Base-by-base conservation (phyloP, 2,113 vertebrate species). In the Mastomys natalensis region DNA sequence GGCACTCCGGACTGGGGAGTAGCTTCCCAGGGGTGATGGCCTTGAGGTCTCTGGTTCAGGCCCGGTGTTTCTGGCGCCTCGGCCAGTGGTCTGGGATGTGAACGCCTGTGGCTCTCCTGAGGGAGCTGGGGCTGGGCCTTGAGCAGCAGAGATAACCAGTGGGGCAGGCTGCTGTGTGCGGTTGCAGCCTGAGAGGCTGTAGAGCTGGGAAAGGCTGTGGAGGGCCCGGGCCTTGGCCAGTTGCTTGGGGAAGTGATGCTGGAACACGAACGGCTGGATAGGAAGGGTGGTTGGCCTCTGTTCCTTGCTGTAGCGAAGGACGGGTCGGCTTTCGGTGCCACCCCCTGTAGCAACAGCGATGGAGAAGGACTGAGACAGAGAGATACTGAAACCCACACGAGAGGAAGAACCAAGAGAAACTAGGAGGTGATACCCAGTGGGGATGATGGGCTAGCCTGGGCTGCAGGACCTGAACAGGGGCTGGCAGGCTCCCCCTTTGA, bases 191-290 rank as follows among this genome's bases (percentile, higher is more conserved):
- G 99, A 97, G 89, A 99, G 98, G 94, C 96, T 98, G 98, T 99
- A 99, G 98, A 99, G 99, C 15, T 99, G 99, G n/a, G 99, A 99
- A 45, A 99, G 98, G 70, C 99, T 99, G 95, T 99, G 99, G 96
- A 99, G 99, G 26, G 99, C 99, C 84, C 99, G 99, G 80, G 99
- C 98, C 98, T 99, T 99, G 88, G 99, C 94, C 95, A 99, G 98
- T 94, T 98, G 98, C 97, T 99, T 99, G 91, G 98, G 98, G 91
- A 99, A 99, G 98, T 99, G 99, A 97, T 99, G 99, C 98, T 99
- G 99, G 97, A 99, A 99, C 98, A 99, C 99, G 96, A 99, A 99
- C 68, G 99, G 99, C 98, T 99, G 99, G 98, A 99, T 99, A 96
- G 99, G 99, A 96, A 99, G 99, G 7, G 99, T 99, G 0, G 99